phyloP scores from a whole-genome alignment of 2,797 vertebrate species.

The Malacoctenus gilli region DNA sequence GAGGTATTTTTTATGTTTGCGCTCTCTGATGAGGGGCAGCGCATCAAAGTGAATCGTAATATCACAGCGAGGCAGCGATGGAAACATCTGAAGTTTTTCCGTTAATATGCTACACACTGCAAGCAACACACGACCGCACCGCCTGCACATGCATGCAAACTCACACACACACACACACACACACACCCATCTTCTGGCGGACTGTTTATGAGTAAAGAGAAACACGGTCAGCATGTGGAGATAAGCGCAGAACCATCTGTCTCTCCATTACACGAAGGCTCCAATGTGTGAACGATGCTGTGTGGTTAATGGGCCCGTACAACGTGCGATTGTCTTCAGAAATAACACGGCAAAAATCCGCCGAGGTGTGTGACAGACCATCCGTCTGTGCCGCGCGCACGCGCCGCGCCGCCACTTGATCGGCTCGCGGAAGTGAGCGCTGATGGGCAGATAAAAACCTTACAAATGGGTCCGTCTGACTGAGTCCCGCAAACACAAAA shows the following conservation, averaged over 20 bases:
- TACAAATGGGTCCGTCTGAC: conserved; percentile 23
- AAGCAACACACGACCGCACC: neutral
- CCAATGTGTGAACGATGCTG: conserved; percentile 49
- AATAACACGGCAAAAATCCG: conserved; percentile 48
- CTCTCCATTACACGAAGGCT: conserved; percentile 52
- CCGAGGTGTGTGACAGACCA: conserved; percentile 41
- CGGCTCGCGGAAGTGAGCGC: conserved; percentile 21
- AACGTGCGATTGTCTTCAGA: conserved; percentile 56
- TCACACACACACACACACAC: neutral
- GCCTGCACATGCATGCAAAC: conserved; percentile 18
- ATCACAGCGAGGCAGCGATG: conserved; percentile 64
- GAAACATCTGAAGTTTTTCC: conserved; percentile 61
- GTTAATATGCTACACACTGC: conserved; percentile 43
- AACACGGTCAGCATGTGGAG: conserved; percentile 43
- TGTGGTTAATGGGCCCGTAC: conserved; percentile 58
- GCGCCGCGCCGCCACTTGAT: conserved; percentile 31
- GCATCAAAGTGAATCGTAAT: conserved; percentile 75
- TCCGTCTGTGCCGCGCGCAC: conserved; percentile 44
- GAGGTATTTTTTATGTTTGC: conserved; percentile 54
- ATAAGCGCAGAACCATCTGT: conserved; percentile 68
- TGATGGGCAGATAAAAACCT: conserved; percentile 35
- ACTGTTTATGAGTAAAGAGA: conserved; percentile 39
- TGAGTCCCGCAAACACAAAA: neutral
- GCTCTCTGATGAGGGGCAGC: conserved; percentile 47
- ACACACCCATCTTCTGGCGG: neutral